Evolutionary conservation across 2,888 invertebrate species (phyloP), one percentile per base, ranked within the genome.

Genomic region (Acrobasis repandana): DNA sequence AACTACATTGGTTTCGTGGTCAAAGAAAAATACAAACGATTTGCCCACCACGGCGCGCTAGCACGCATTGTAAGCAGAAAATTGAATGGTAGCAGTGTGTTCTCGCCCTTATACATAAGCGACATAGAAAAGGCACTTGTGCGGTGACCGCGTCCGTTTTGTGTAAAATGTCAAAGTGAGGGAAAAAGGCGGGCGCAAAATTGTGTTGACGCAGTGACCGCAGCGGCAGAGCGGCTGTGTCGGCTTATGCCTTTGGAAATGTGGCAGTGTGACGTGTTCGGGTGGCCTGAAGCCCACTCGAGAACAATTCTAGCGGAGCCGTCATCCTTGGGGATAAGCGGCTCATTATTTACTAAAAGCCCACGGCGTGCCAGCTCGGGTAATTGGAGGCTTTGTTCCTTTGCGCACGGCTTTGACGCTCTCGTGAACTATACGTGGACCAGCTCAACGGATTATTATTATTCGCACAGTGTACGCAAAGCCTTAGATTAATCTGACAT

Each of bases 321-420:
- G 83, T 86, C 88, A 86, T 85, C 82, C 81, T 74, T 76, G 72
- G 81, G 86, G 85, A 86, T 90, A 90, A 90, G 87, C 89, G 85
- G 85, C 88, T 90, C 90, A 90, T 92, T 90, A 91, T 89, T 90
- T 88, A 90, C 89, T 90, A 90, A 91, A 90, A 89, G 89, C 90
- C 86, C 88, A 90, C 87, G 83, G 90, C 90, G 85, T 87, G 89
- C 88, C 80, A 82, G 85, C 82, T 82, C 79, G 82, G 88, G 85
- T 91, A 91, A 91, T 91, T 90, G 89, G 85, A 86, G 86, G 88
- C 89, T 90, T 90, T 90, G 88, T 90, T 88, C 87, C 87, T 88
- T 88, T 85, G 83, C 86, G 79, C 82, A 77, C 76, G 77, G 85
- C 89, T 86, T 83, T 86, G 86, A 83, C 82, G 85, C 86, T 83